Evolutionary conservation across 2,888 invertebrate species (phyloP), one percentile per base, ranked within the genome.

Genomic region (Mellilla xanthometata): DNA sequence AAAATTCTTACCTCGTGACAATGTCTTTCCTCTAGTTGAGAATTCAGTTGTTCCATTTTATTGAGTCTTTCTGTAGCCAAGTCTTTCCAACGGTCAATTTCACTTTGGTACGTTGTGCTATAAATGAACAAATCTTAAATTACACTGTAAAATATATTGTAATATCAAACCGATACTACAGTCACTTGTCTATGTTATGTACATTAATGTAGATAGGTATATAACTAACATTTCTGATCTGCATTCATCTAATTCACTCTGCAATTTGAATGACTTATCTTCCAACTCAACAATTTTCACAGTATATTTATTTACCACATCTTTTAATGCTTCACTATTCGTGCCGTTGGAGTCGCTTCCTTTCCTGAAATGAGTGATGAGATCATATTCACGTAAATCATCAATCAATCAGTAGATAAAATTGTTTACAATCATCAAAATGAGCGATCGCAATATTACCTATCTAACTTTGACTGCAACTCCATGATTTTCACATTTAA

Each of bases 31-130:
- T 93, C 92, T 34, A 93, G 68, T 65, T 93, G 91, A 34, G 84
- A 78, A 60, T 90, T 87, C 32, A 91, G 75, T 31, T 89, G 88
- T 65, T 94, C 94, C 88, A 94, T 92, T 67, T 93, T 92, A 13
- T 88, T 80, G 3, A 94, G 75, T 62, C 94, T 88, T 68, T 94
- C 93, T 40, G 92, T 88, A 3, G 94, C 94, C 54, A 94, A 82
- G 31, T 85, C 83, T 66, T 93, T 92, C 94, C 94, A 95, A 26
- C 94, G 87, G 30, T 81, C 77, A 26, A 82, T 60, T 68, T 90
- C 90, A 62, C 76, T 75, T 64, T 78, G 75, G 56, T 73, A 77
- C 2, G 68, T 73, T 33, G 54, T 61, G 56, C 88, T 89, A 52
- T 10, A 72, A 52, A 39, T n/a, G 12, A 42, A 6, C 30, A n/a